Evolutionary conservation across 2,888 invertebrate species (phyloP).

Genomic region (Podabrus alpinus): DNA sequence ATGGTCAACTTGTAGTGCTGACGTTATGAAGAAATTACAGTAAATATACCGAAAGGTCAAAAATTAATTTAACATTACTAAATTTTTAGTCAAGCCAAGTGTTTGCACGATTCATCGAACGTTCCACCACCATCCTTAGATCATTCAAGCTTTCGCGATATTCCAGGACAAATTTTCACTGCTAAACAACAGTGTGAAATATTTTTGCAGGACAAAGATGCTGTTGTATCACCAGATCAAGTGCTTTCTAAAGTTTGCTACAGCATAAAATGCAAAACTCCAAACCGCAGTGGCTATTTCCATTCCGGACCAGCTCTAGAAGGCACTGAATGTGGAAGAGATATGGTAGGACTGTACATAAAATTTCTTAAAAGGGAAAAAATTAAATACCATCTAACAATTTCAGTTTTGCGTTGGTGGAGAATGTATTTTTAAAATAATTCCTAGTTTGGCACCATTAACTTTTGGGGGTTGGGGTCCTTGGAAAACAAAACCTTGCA

Average conservation of each 20-base stretch:
- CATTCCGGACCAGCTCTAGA: slow-evolving; percentile 83
- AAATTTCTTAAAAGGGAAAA: neutral
- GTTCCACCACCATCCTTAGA: slow-evolving; percentile 58
- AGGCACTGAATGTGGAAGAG: slow-evolving; percentile 72
- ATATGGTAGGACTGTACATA: slow-evolving; percentile 56
- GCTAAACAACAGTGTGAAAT: slow-evolving; percentile 78
- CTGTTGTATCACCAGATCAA: slow-evolving; percentile 57
- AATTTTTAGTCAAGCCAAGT: slow-evolving; percentile 64
- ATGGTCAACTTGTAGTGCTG: slow-evolving; percentile 78
- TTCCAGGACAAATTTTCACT: slow-evolving; percentile 72
- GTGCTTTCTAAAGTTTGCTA: slow-evolving; percentile 61
- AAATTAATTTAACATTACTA: slow-evolving; percentile 1
- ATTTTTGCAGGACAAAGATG: slow-evolving; percentile 70
- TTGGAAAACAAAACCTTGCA: slow-evolving; percentile 66
- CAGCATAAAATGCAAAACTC: slow-evolving; percentile 72
- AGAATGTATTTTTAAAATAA: slow-evolving; percentile 59
- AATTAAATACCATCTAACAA: neutral
- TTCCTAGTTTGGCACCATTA: slow-evolving; percentile 50
- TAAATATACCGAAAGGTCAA: slow-evolving; percentile 41
- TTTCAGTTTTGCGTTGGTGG: slow-evolving; percentile 71
- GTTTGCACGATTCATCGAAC: slow-evolving; percentile 65
- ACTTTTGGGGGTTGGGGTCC: slow-evolving; percentile 65
- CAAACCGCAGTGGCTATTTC: slow-evolving; percentile 74
- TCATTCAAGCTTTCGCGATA: slow-evolving; percentile 65
- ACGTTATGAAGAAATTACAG: slow-evolving; percentile 65